phyloP scores from a whole-genome alignment of 2,797 vertebrate genomes.

The Anas capensis region DNA sequence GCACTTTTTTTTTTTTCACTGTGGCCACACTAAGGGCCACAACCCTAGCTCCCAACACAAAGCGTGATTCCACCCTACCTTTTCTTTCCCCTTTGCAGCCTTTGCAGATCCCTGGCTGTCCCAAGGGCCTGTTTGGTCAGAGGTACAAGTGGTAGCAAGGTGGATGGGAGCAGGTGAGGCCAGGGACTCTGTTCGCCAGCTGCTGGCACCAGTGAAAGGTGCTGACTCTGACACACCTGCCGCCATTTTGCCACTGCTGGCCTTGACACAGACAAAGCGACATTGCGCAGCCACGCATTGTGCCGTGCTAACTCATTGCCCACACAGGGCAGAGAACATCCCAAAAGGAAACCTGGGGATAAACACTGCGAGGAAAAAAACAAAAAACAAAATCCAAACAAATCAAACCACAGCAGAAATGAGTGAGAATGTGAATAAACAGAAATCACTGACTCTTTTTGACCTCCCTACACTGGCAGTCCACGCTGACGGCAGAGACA shows the following conservation, averaged over 20 bases:
- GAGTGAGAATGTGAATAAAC: not conserved
- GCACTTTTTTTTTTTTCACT: not conserved
- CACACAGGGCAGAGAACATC: not conserved
- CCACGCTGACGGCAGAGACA: not conserved
- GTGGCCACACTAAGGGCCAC: not conserved
- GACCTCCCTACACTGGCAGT: not conserved
- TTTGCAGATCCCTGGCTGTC: not conserved
- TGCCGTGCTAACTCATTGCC: not conserved
- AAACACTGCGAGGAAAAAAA: constrained; percentile 20
- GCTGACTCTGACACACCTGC: not conserved
- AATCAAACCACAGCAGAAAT: constrained; percentile 24
- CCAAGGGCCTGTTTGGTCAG: not conserved
- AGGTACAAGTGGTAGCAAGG: not conserved
- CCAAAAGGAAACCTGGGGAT: not conserved
- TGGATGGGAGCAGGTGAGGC: not conserved
- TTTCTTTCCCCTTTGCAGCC: not conserved
- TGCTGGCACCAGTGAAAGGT: not conserved
- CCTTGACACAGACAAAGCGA: not conserved
- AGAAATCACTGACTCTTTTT: not conserved
- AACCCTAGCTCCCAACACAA: not conserved
- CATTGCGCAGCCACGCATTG: fast-evolving
- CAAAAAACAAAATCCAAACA: not conserved
- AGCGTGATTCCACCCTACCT: not conserved
- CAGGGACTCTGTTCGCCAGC: not conserved
- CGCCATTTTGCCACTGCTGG: not conserved